Base-by-base conservation (phyloP, 2,113 vertebrate species). In the Oenanthe melanoleuca region DNA sequence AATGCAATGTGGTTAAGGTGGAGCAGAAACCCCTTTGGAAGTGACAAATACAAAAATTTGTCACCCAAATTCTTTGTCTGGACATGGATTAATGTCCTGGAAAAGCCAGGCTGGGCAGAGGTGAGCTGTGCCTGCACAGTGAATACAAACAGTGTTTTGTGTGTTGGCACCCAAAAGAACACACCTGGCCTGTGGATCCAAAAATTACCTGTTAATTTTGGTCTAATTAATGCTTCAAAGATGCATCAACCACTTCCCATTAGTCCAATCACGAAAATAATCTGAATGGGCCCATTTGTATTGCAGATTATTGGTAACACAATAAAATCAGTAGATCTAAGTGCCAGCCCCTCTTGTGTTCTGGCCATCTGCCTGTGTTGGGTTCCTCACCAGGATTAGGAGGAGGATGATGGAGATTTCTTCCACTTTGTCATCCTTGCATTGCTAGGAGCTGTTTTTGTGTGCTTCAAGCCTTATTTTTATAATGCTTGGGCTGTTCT, bases 291-390 rank as follows among this genome's bases (percentile, higher is more conserved):
- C 12, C 34, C 2, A 1, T 64, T 85, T 71, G 6, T 65, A 38
- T 52, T 50, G 29, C 61, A 64, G 42, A 4, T 38, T 25, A 33
- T 29, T 34, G 26, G 19, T 50, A 57, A 61, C 1, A 3, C 23
- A 61, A 20, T 73, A 55, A 80, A 69, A 56, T 31, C 1, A 1
- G n/a, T 14, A 40, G 52, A 8, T 5, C 0, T 3, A 9, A 25
- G 33, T 37, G 79, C 61, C 80, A 66, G 21, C 25, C 49, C 28
- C 42, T 73, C 44, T 11, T 12, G 45, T 25, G 29, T 25, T 33
- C 69, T 61, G 37, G 64, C 16, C 6, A 2, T 31, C 38, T 3
- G 9, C 40, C 59, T 52, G 21, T 34, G 20, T 38, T 0, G 0
- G 34, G 20, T 38, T 66, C 52, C 38, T 82, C 49, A 40, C 57